phyloP scores from a whole-genome alignment of 2,797 vertebrate species.

The Falco biarmicus region DNA sequence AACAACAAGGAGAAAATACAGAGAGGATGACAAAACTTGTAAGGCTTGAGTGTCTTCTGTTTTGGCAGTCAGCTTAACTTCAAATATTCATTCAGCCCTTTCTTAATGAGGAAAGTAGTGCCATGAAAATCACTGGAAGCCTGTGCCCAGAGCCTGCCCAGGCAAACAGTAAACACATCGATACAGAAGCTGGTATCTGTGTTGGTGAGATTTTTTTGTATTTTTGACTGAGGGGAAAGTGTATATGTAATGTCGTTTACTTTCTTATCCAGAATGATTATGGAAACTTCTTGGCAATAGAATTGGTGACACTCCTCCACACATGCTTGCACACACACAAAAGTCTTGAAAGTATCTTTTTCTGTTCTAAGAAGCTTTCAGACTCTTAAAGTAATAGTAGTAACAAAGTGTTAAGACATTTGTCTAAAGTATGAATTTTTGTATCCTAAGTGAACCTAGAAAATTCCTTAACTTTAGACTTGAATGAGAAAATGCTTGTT shows the following conservation, averaged over 20 bases:
- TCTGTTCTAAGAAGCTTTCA: not conserved
- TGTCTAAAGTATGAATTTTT: not conserved
- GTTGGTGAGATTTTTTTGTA: not conserved
- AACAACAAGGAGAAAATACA: not conserved
- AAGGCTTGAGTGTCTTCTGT: not conserved
- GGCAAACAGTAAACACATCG: not conserved
- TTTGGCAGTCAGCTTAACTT: not conserved
- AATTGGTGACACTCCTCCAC: not conserved
- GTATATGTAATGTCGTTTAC: not conserved
- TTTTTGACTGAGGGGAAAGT: not conserved
- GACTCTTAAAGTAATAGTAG: not conserved
- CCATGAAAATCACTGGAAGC: not conserved
- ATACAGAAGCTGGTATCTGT: not conserved
- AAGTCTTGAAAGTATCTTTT: not conserved
- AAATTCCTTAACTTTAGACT: not conserved
- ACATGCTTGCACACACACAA: fast-evolving
- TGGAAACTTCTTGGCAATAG: not conserved
- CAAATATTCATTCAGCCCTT: not conserved
- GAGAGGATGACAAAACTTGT: not conserved
- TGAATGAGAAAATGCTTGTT: slow-evolving; percentile 3
- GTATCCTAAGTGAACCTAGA: slow-evolving; percentile 20
- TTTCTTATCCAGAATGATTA: not conserved
- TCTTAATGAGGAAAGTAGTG: not conserved
- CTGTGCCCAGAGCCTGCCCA: not conserved
- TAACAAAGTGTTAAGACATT: not conserved